Evolutionary conservation across 2,888 invertebrate species (phyloP).

Genomic region (Cataglyphis livida): DNA sequence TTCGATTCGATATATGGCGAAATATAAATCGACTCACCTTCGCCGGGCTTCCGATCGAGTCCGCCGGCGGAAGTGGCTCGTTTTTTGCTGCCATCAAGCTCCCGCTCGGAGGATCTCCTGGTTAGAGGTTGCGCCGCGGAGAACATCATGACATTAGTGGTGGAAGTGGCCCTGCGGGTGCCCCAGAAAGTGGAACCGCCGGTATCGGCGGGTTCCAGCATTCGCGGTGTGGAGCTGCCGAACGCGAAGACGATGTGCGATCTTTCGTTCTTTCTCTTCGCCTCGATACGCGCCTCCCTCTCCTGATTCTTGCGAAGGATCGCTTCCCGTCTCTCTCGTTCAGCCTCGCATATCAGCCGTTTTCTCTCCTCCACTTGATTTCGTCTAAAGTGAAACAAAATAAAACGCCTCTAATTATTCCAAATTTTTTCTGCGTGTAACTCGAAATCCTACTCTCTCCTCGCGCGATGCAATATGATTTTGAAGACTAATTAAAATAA

Average conservation of each 20-base stretch:
- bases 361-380: slow-evolving; percentile 95
- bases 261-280: slow-evolving; percentile 92
- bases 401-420: neutral
- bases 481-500: neutral
- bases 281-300: slow-evolving; percentile 93
- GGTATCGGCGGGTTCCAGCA: slow-evolving; percentile 93
- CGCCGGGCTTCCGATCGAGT: slow-evolving; percentile 89
- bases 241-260: slow-evolving; percentile 93
- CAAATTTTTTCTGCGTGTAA: neutral
- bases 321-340: slow-evolving; percentile 94
- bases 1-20: neutral
- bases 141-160: slow-evolving; percentile 93
- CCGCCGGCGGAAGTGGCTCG: slow-evolving; percentile 91
- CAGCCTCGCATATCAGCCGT: slow-evolving; percentile 95
- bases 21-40: slow-evolving; percentile 86
- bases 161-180: slow-evolving; percentile 95
- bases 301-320: slow-evolving; percentile 95
- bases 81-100: slow-evolving; percentile 92
- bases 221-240: slow-evolving; percentile 96
- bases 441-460: neutral
- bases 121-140: slow-evolving; percentile 90
- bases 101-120: slow-evolving; percentile 94
- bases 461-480: neutral
- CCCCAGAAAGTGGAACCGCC: slow-evolving; percentile 93
- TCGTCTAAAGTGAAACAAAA: slow-evolving; percentile 75